Conservation (phyloP, 2,797 vertebrate species). For the Microtus agrestis region DNA sequence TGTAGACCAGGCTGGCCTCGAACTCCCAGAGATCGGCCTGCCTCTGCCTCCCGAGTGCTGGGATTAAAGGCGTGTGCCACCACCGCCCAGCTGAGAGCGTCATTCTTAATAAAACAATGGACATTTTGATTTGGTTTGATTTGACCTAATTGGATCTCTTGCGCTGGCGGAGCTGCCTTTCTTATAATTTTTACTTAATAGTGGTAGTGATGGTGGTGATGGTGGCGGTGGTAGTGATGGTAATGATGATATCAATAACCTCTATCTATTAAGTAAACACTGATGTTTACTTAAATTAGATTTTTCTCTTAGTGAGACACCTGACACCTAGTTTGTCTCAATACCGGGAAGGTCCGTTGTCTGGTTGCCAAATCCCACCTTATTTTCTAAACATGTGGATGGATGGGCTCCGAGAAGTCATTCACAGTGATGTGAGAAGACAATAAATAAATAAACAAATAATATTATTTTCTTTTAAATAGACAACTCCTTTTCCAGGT, state of each 20-base stretch:
- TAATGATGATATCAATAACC: neutral
- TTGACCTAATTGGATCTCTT: no score
- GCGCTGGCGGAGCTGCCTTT: no score
- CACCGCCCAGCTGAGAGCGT: no score
- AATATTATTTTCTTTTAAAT: neutral
- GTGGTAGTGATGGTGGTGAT: neutral
- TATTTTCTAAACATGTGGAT: neutral
- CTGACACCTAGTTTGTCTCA: neutral
- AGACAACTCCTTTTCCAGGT: neutral
- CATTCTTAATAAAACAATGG: no score
- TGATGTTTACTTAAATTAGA: slow-evolving; percentile 19
- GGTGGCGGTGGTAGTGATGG: no score
- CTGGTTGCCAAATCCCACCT: neutral
- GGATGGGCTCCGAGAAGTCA: neutral
- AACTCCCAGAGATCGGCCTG: no score
- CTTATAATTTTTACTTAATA: no score
- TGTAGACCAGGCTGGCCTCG: no score
- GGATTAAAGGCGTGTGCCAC: no score
- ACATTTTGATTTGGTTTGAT: no score
- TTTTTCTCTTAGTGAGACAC: neutral
- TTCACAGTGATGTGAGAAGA: neutral
- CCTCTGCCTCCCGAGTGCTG: no score
- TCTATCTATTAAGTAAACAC: neutral
- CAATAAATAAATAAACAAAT: neutral
- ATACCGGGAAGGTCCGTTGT: neutral